Percentiles rank a stretch among this genome's conserved stretches.
These are phyloP conservation scores for Monomorium pharaonis DNA, from an alignment of 1,140 invertebrate genomes.

Conservation along the genomic window DNA sequence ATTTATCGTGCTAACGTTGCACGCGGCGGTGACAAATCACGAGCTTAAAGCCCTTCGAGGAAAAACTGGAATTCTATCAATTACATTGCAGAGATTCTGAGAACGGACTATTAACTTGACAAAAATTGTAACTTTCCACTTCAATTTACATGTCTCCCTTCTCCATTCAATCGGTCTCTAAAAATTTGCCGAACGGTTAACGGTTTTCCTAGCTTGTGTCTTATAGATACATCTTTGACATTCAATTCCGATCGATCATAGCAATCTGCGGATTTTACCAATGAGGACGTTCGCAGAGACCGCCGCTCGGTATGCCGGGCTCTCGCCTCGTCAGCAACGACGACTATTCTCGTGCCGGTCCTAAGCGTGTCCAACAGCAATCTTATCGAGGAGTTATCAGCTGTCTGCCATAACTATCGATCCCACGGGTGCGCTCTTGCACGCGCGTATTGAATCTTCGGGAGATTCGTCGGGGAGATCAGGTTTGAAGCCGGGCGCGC, in stretches of 20 bases:
- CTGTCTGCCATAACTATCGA: constrained; percentile 58
- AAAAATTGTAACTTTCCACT: neutral
- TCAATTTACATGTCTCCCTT: neutral
- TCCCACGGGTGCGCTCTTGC: constrained; percentile 26
- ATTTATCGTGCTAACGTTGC: constrained; percentile 20
- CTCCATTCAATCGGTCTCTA: neutral
- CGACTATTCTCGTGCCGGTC: constrained; percentile 26
- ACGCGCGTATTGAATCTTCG: constrained; percentile 54
- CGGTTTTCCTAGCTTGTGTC: too few relatives aligned
- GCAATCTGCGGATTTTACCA: constrained; percentile 23
- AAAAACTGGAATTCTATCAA: neutral
- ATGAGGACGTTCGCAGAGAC: neutral
- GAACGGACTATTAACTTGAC: neutral
- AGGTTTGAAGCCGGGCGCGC: constrained; percentile 7
- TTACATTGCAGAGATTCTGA: neutral
- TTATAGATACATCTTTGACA: neutral
- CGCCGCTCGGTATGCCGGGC: constrained; percentile 29
- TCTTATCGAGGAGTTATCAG: constrained; percentile 50
- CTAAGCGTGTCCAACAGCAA: constrained; percentile 34
- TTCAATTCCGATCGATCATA: neutral
- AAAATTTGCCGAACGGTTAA: neutral
- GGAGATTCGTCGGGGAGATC: constrained; percentile 24
- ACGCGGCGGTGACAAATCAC: neutral
- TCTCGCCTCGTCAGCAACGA: constrained; percentile 40
- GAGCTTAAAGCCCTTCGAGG: neutral